These are phyloP conservation scores for Intellagama lesueurii DNA, from an alignment of 2,797 vertebrate genomes.

Conservation along the genomic window DNA sequence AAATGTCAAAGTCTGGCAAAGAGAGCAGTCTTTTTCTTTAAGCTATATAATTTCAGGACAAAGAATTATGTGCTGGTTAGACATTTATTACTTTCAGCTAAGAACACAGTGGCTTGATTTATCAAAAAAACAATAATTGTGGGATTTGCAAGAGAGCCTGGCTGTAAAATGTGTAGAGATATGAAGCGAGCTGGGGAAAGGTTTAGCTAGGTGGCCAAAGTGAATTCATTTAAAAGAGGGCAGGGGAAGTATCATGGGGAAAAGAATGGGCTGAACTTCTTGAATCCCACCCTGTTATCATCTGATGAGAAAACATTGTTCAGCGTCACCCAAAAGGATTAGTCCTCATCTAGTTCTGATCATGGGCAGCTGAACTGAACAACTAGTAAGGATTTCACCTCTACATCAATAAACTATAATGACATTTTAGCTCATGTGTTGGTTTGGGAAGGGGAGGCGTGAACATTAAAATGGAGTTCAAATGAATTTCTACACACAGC, in stretches of 20 bases:
- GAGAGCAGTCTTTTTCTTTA: conserved; percentile 45
- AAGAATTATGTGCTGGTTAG: conserved; percentile 38
- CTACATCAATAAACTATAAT: too few relatives aligned
- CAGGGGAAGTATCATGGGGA: too few relatives aligned
- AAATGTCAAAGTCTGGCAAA: conserved; percentile 37
- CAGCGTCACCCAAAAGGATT: background rate
- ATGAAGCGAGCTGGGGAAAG: background rate
- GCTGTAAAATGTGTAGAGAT: background rate
- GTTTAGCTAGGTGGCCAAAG: conserved; percentile 9
- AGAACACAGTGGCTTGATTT: conserved; percentile 52
- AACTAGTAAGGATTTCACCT: background rate
- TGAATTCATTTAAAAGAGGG: background rate
- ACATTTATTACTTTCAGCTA: conserved; percentile 27
- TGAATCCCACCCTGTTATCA: background rate
- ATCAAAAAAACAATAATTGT: conserved; percentile 40
- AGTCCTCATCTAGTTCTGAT: too few relatives aligned
- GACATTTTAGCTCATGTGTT: too few relatives aligned
- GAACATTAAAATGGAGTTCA: too few relatives aligned
- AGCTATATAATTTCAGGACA: conserved; percentile 13
- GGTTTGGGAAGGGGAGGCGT: too few relatives aligned
- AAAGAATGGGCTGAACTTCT: background rate
- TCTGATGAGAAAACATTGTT: background rate
- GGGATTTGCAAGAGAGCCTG: conserved; percentile 32
- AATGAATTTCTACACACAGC: too few relatives aligned
- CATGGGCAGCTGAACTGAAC: background rate